Percentiles rank a stretch among this genome's conserved stretches.
Conservation (phyloP, 2,797 vertebrate species). For the Bovichtus variegatus region DNA sequence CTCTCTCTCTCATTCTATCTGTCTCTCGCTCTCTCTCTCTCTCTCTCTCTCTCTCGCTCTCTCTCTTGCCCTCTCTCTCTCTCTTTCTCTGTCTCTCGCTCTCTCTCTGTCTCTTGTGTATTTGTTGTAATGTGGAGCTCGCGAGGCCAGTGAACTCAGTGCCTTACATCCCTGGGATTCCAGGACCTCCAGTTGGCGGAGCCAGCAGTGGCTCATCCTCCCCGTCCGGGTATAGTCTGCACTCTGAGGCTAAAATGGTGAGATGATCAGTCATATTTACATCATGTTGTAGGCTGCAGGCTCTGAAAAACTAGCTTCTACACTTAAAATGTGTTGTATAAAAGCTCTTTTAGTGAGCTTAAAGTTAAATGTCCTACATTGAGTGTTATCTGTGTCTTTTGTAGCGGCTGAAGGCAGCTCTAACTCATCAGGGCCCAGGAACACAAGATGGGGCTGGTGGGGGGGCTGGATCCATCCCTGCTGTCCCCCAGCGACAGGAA, state of each 20-base stretch:
- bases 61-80: too few species aligned
- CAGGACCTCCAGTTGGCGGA: conserved; percentile 91
- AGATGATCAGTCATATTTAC: conserved; percentile 61
- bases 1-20: too few species aligned
- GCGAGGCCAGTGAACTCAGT: conserved; percentile 91
- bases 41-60: background rate
- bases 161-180: conserved; percentile 96
- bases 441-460: conserved; percentile 86
- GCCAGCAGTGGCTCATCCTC: conserved; percentile 89
- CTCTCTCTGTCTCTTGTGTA: background rate
- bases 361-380: conserved; percentile 1
- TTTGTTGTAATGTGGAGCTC: conserved; percentile 81
- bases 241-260: conserved; percentile 94
- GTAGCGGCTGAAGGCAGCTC: conserved; percentile 94
- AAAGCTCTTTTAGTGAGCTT: background rate
- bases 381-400: conserved; percentile 42
- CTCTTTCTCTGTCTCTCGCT: background rate
- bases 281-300: background rate
- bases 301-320: background rate
- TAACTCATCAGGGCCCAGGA: conserved; percentile 89
- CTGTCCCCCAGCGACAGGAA: conserved; percentile 91
- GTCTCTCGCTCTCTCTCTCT: background rate
- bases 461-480: conserved; percentile 87
- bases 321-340: background rate
- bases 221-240: conserved; percentile 88